Conservation (phyloP, 2,888 invertebrate genomes). For the Andrena fulva region DNA sequence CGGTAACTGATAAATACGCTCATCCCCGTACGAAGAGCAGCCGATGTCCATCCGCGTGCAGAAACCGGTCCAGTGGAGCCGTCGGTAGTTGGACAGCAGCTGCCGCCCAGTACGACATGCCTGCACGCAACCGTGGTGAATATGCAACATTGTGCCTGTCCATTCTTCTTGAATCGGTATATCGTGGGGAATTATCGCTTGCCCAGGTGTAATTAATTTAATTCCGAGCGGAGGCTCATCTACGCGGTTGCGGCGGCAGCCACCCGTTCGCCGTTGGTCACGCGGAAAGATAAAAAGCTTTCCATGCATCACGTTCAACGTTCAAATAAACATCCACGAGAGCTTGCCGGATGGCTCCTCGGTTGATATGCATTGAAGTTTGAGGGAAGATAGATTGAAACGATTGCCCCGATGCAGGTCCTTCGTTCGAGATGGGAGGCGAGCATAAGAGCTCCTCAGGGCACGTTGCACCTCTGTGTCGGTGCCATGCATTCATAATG, state of each 20-base stretch:
- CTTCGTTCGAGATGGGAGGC: background rate
- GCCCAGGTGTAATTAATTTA: slow-evolving; percentile 36
- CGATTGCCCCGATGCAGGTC: slow-evolving; percentile 24
- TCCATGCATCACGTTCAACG: background rate
- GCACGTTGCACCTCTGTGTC: background rate
- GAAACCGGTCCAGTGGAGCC: slow-evolving; percentile 64
- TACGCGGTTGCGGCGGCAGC: background rate
- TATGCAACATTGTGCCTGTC: slow-evolving; percentile 29
- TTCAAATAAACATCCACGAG: background rate
- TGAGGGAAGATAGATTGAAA: slow-evolving; percentile 39
- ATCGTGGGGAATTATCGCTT: slow-evolving; percentile 25
- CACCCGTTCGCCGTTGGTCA: background rate
- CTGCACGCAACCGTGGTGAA: slow-evolving; percentile 45
- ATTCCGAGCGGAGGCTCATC: slow-evolving; percentile 17
- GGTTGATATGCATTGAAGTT: slow-evolving; percentile 46
- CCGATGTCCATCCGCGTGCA: slow-evolving; percentile 2
- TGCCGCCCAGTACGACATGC: slow-evolving; percentile 50
- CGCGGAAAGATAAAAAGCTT: slow-evolving; percentile 8
- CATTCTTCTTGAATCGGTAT: background rate
- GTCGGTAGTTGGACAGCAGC: slow-evolving; percentile 63
- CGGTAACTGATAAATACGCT: slow-evolving; percentile 41
- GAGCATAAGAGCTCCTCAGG: background rate
- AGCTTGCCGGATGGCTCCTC: background rate
- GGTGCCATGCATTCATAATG: slow-evolving; percentile 34
- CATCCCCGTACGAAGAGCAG: slow-evolving; percentile 18